Conservation (phyloP, 2,888 invertebrate species). For the Bimastos eiseni region DNA sequence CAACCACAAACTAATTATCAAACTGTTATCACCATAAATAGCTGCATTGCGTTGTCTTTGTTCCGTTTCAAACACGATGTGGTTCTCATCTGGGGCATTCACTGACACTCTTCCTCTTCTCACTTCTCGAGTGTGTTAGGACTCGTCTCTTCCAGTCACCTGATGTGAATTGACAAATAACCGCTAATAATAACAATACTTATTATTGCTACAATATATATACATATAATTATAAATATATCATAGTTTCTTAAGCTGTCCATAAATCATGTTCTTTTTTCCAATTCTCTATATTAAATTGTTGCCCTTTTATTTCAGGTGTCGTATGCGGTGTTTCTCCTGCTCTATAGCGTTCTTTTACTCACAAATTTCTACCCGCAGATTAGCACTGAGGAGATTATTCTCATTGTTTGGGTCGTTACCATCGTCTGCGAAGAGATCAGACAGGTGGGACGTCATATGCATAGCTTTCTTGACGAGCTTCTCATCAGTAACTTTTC, state of each 20-base stretch:
- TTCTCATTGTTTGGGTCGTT: conserved; percentile 58
- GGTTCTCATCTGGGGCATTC: too few relatives aligned
- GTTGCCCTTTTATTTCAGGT: conserved; percentile 45
- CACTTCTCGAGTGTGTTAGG: too few relatives aligned
- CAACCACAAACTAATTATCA: too few relatives aligned
- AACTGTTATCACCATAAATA: too few relatives aligned
- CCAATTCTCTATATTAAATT: background rate
- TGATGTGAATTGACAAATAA: too few relatives aligned
- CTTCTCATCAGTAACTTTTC: background rate
- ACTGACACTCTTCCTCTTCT: too few relatives aligned
- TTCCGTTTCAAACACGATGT: too few relatives aligned
- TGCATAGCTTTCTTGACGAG: background rate
- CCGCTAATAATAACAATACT: too few relatives aligned
- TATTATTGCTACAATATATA: too few relatives aligned
- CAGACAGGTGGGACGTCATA: conserved; percentile 54
- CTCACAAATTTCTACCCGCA: conserved; percentile 51
- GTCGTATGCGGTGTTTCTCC: conserved; percentile 57
- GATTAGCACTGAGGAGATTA: conserved; percentile 47
- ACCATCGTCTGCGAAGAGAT: conserved; percentile 59
- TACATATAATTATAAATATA: too few relatives aligned
- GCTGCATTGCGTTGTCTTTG: too few relatives aligned
- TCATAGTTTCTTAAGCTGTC: background rate
- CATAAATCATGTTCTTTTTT: background rate
- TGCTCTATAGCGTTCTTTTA: conserved; percentile 56
- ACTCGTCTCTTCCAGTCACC: too few relatives aligned